Conservation (phyloP, 2,888 invertebrate species). For the Euplexia lucipara region DNA sequence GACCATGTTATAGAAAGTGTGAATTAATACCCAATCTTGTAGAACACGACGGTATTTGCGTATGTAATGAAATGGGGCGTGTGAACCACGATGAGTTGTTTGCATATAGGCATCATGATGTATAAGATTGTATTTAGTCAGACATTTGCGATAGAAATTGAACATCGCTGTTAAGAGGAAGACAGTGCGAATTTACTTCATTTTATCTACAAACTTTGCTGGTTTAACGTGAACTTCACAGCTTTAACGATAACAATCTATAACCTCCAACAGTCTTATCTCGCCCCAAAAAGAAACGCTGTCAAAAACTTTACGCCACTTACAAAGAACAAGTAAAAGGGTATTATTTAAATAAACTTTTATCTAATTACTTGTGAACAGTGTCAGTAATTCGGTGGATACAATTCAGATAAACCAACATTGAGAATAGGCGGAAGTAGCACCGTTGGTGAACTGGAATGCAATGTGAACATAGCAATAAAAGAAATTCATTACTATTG, state of each 20-base stretch:
- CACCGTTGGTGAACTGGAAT: slow-evolving; percentile 73
- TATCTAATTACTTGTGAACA: slow-evolving; percentile 64
- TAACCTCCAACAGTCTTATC: slow-evolving; percentile 31
- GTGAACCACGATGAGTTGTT: slow-evolving; percentile 44
- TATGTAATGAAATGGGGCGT: slow-evolving; percentile 66
- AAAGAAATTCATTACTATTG: slow-evolving; percentile 76
- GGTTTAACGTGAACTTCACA: slow-evolving; percentile 8
- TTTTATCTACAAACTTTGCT: not conserved
- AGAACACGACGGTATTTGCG: slow-evolving; percentile 59
- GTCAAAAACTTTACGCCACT: slow-evolving; percentile 26
- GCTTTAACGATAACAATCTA: slow-evolving; percentile 15
- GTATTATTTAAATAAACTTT: slow-evolving; percentile 43
- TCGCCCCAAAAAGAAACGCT: slow-evolving; percentile 17
- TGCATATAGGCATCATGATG: slow-evolving; percentile 38
- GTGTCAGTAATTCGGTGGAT: slow-evolving; percentile 63
- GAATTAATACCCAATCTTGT: slow-evolving; percentile 71
- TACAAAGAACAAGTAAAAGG: slow-evolving; percentile 47
- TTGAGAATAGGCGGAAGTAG: slow-evolving; percentile 67
- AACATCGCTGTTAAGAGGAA: not conserved
- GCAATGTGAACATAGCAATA: slow-evolving; percentile 75
- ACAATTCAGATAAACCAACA: slow-evolving; percentile 52
- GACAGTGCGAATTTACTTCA: not conserved
- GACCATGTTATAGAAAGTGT: slow-evolving; percentile 77
- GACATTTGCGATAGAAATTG: slow-evolving; percentile 18
- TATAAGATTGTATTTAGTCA: slow-evolving; percentile 23